A percentile compares a stretch with the other conserved stretches of the same genome.
phyloP scores from a whole-genome alignment of 2,113 vertebrate genomes.

The Polyodon spathula region DNA sequence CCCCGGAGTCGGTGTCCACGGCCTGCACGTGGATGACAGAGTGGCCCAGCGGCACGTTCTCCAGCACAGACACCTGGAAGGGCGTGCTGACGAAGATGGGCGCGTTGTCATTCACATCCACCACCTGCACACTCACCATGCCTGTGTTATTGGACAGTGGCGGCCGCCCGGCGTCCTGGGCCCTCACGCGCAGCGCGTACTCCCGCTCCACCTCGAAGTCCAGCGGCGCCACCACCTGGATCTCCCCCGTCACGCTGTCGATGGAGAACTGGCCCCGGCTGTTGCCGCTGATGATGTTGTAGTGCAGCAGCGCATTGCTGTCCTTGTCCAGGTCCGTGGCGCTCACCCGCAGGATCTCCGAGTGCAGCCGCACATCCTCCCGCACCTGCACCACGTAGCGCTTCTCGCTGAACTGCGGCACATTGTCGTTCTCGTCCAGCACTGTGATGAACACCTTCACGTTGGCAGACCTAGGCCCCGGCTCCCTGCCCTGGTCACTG shows the following conservation, averaged over 20 bases:
- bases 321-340: constrained; percentile 89
- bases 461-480: constrained; percentile 74
- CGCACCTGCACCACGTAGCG: constrained; percentile 88
- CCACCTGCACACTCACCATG: constrained; percentile 87
- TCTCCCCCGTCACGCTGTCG: constrained; percentile 86
- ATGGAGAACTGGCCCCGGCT: constrained; percentile 92
- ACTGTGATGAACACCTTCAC: constrained; percentile 88
- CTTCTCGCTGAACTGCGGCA: constrained; percentile 94
- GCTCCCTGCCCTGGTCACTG: constrained; percentile 87
- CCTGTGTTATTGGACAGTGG: constrained; percentile 94
- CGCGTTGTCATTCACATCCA: constrained; percentile 90
- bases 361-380: constrained; percentile 84
- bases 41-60: constrained; percentile 86
- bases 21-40: constrained; percentile 96
- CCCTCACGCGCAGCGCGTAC: constrained; percentile 81
- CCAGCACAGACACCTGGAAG: constrained; percentile 87
- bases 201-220: constrained; percentile 91
- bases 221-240: constrained; percentile 84
- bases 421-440: constrained; percentile 95
- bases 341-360: constrained; percentile 78
- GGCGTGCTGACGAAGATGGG: constrained; percentile 97
- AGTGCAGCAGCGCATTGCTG: constrained; percentile 83
- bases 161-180: constrained; percentile 87
- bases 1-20: constrained; percentile 83
- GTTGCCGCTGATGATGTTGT: constrained; percentile 94